Evolutionary conservation across 2,113 vertebrate species (phyloP), one percentile per base, ranked within the genome.

Genomic region (Camelus bactrianus): DNA sequence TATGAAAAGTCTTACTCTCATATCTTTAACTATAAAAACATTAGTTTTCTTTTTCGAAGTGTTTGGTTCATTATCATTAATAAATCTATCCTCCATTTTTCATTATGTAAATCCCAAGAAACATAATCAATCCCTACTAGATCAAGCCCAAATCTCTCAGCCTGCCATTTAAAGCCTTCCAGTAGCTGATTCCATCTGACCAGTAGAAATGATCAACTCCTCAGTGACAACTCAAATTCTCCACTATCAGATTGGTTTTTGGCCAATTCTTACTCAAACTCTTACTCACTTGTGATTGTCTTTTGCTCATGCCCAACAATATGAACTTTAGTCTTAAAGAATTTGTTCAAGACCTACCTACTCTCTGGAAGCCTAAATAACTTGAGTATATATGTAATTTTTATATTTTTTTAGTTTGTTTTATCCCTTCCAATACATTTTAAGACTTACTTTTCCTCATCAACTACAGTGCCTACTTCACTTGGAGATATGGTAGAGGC

Each of bases 241-340:
- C 48, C 35, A 92, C 35, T 88, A 75, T 24, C 48, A 81, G 48
- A 28, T 3, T 56, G 73, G 22, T 75, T 56, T 73, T 69, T n/a
- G 58, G 58, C 9, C 62, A 54, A 19, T 81, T 10, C 32, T 73
- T 65, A 80, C 64, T 79, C 65, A 65, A 62, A 84, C 28, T 46
- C 26, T 62, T 86, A 87, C 13, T 28, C 48, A 58, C 17, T 19
- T 91, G 52, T 77, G 32, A 90, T 60, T 84, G 8, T 85, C 64
- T 62, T 65, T 67, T 83, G 62, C 52, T 93, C 46, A 70, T 62
- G 73, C 54, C 50, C 52, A 84, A 83, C 35, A 64, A 89, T 60
- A 32, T 89, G 89, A 72, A 77, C n/a, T 92, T 95, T 79, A 11
- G 13, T n/a, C 42, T 89, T 77, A 62, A 93, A 82, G 26, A 77